phyloP scores from a whole-genome alignment of 2,797 vertebrate species.

The Sciurus carolinensis region DNA sequence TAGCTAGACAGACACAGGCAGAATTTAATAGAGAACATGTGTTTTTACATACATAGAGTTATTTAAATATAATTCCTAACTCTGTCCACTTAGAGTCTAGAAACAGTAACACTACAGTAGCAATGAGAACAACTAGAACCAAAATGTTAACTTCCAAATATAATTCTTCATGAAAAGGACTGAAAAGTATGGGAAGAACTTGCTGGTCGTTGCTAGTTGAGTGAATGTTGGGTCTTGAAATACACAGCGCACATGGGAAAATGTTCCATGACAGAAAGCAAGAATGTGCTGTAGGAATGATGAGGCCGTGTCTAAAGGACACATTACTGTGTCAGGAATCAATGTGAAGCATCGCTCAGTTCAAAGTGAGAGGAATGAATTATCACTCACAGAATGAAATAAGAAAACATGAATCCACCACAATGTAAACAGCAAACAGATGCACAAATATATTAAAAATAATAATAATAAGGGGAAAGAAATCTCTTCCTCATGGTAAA shows the following conservation, averaged over 20 bases:
- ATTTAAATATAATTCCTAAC: not conserved
- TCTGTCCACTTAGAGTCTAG: not conserved
- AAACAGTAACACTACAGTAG: not conserved
- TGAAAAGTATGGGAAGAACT: not conserved
- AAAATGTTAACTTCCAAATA: constrained; percentile 2
- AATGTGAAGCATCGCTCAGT: not conserved
- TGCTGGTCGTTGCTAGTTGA: not conserved
- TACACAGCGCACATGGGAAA: not conserved
- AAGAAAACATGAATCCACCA: not conserved
- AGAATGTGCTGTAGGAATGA: not conserved
- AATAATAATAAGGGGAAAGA: not conserved
- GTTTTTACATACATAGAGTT: not conserved
- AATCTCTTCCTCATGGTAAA: not conserved
- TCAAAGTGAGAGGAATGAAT: not conserved
- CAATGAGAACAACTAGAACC: not conserved
- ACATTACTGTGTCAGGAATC: not conserved
- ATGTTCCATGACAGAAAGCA: not conserved
- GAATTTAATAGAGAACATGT: not conserved
- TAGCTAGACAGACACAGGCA: not conserved
- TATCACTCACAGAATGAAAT: not conserved
- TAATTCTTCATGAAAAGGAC: not conserved
- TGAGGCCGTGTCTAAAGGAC: not conserved
- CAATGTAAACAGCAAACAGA: not conserved
- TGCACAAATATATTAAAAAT: not conserved
- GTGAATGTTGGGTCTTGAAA: not conserved